phyloP scores from a whole-genome alignment of 2,888 invertebrate species.

The Itoplectis maculator region DNA sequence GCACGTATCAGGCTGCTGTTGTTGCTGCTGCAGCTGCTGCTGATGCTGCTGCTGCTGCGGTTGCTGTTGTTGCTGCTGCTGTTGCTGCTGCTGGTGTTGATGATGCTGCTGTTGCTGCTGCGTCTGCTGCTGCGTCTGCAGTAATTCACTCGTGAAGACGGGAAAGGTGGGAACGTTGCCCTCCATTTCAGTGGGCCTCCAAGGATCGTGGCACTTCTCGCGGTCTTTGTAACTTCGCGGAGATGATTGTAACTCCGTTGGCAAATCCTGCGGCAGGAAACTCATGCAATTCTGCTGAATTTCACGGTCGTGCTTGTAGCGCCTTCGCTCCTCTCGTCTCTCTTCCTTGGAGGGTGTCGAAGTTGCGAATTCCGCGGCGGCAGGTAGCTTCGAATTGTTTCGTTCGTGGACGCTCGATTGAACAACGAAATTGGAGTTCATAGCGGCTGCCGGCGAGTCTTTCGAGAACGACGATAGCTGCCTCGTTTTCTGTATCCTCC shows the following conservation, averaged over 20 bases:
- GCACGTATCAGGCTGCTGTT: conserved; percentile 69
- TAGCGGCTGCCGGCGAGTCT: not conserved
- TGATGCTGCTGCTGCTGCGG: conserved; percentile 15
- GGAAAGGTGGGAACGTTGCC: conserved; percentile 64
- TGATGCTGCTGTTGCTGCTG: conserved; percentile 44
- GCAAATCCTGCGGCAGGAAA: conserved; percentile 75
- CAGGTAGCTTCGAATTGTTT: conserved; percentile 9
- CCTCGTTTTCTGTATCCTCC: conserved; percentile 45
- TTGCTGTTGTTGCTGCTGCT: conserved; percentile 45
- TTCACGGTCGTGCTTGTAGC: conserved; percentile 65
- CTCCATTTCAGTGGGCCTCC: conserved; percentile 83
- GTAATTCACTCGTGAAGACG: conserved; percentile 73
- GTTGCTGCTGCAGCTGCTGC: conserved; percentile 24
- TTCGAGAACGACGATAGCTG: conserved; percentile 33
- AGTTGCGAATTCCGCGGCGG: conserved; percentile 68
- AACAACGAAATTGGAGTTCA: conserved; percentile 7
- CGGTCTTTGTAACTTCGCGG: conserved; percentile 81
- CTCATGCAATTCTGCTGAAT: conserved; percentile 76
- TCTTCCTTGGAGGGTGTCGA: conserved; percentile 74
- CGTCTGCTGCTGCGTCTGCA: conserved; percentile 53
- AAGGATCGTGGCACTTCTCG: conserved; percentile 81
- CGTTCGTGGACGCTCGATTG: conserved; percentile 14
- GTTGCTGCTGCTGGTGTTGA: conserved; percentile 25
- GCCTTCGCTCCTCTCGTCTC: conserved; percentile 66
- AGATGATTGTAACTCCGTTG: conserved; percentile 81